phyloP scores from a whole-genome alignment of 2,888 invertebrate species.

The Lycocerus yunnanus region DNA sequence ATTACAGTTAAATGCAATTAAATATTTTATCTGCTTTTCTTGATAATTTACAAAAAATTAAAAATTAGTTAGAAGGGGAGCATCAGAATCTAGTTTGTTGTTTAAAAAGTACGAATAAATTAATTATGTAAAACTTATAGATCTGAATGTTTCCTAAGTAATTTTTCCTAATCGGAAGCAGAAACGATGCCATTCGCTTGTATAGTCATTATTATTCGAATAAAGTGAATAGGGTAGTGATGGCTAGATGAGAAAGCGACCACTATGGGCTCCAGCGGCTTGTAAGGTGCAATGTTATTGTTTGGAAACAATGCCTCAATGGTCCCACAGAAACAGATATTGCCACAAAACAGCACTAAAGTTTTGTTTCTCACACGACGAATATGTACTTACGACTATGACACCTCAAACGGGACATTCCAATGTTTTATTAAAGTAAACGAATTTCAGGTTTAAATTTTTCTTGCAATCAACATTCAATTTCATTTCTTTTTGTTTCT shows the following conservation, averaged over 20 bases:
- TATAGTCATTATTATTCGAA: constrained; percentile 27
- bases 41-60: not conserved
- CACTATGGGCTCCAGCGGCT: constrained; percentile 38
- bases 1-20: not conserved
- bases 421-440: constrained; percentile 40
- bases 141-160: not conserved
- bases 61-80: not conserved
- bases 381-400: constrained; percentile 49
- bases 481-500: not conserved
- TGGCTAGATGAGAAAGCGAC: constrained; percentile 30
- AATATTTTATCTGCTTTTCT: not conserved
- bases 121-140: not conserved
- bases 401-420: constrained; percentile 44
- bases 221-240: constrained; percentile 27
- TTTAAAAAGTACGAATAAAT: not conserved
- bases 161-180: constrained; percentile 20
- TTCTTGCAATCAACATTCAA: constrained; percentile 26
- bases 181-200: constrained; percentile 14
- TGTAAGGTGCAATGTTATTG: constrained; percentile 52
- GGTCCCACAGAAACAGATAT: constrained; percentile 52
- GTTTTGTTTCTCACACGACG: constrained; percentile 52
- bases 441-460: constrained; percentile 32
- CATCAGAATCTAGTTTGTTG: no score
- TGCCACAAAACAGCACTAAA: constrained; percentile 54
- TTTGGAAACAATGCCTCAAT: constrained; percentile 52